Conservation (phyloP, 2,113 vertebrate species). For the Peromyscus californicus region DNA sequence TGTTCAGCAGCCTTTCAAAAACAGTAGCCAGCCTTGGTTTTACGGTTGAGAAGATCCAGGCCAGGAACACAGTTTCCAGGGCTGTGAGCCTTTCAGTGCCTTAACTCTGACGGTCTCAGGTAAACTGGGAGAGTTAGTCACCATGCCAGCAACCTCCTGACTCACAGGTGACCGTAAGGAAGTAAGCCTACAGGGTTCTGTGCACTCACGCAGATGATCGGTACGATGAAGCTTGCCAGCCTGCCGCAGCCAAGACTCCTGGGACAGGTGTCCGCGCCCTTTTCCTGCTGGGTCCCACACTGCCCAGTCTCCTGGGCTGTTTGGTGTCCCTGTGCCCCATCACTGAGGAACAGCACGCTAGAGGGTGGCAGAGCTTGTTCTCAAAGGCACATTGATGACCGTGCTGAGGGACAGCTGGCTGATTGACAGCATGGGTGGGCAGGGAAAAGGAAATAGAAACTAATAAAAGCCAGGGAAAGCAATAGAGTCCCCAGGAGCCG, state of each 20-base stretch:
- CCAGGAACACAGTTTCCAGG: not conserved
- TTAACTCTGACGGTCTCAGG: not conserved
- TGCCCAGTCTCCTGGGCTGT: not conserved
- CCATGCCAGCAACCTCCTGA: not conserved
- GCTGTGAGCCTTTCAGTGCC: not conserved
- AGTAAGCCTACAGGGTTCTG: not conserved
- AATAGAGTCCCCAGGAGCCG: not conserved
- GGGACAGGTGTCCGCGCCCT: not conserved
- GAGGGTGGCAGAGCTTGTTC: not conserved
- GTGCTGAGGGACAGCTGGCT: not conserved
- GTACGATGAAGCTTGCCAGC: not conserved
- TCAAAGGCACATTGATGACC: not conserved
- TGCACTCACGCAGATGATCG: not conserved
- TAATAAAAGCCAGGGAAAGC: not conserved
- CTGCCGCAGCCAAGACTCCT: not conserved
- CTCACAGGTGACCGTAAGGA: not conserved
- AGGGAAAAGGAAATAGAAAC: slow-evolving; percentile 32
- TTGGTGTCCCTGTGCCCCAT: slow-evolving; percentile 28
- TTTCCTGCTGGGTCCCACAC: not conserved
- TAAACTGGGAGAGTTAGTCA: not conserved
- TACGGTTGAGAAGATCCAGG: not conserved
- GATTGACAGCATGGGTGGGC: not conserved
- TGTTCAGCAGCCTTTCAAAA: slow-evolving; percentile 19
- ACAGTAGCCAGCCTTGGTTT: not conserved
- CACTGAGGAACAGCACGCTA: not conserved